These are phyloP conservation scores for Ischnus inquisitorius DNA, from an alignment of 2,888 invertebrate species.

Conservation along the genomic window DNA sequence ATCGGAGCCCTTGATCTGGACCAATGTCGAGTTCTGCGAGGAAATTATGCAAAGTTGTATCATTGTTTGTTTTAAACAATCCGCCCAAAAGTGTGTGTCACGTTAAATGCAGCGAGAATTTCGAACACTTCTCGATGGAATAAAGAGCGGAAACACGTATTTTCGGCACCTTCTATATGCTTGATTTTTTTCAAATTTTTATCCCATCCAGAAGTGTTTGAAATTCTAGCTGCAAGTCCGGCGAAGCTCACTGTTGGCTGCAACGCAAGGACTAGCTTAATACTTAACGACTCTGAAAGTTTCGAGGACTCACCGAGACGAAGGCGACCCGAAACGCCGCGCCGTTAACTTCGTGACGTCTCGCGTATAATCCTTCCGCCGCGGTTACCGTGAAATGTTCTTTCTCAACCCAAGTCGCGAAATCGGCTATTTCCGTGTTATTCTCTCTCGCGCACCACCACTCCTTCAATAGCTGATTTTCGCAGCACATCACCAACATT, in stretches of 20 bases:
- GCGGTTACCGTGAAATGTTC: conserved; percentile 42
- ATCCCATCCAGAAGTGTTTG: too few relatives aligned
- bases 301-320: conserved; percentile 69
- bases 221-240: too few relatives aligned
- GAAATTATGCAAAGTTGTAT: neutral
- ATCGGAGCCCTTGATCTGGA: conserved; percentile 57
- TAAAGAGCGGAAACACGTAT: too few relatives aligned
- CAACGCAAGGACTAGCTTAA: too few relatives aligned
- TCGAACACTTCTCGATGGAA: too few relatives aligned
- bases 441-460: conserved; percentile 77
- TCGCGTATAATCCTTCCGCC: conserved; percentile 69
- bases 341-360: conserved; percentile 74
- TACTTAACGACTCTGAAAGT: too few relatives aligned
- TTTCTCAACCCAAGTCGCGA: conserved; percentile 73
- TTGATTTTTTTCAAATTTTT: too few relatives aligned
- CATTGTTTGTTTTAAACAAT: neutral
- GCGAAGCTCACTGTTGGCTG: too few relatives aligned
- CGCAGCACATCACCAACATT: conserved; percentile 75
- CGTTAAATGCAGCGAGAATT: too few relatives aligned
- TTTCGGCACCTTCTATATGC: too few relatives aligned
- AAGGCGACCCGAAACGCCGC: conserved; percentile 70
- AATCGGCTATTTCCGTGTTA: conserved; percentile 63
- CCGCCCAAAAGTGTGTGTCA: too few relatives aligned
- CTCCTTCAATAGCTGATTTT: conserved; percentile 70
- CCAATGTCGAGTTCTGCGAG: conserved; percentile 62